Percentiles rank a stretch among this genome's conserved stretches.
These are phyloP conservation scores for Gobio gobio DNA, from an alignment of 2,113 vertebrate genomes.

Conservation along the genomic window DNA sequence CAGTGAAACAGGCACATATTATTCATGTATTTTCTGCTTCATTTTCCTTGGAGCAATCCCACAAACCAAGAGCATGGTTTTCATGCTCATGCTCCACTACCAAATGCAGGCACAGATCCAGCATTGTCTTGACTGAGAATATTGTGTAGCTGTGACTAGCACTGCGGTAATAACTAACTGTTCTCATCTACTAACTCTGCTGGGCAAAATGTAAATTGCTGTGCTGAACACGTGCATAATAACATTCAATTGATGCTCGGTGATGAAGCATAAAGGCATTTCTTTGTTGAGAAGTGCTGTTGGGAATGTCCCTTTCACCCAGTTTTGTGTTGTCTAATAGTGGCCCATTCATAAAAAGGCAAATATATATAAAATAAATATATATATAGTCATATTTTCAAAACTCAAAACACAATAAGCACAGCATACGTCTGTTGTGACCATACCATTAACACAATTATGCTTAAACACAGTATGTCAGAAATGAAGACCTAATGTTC, in stretches of 20 bases:
- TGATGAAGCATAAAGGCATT: not conserved
- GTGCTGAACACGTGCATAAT: slow-evolving; percentile 10
- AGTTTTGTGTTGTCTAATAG: not conserved
- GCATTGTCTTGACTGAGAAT: slow-evolving; percentile 8
- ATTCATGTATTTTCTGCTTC: slow-evolving; percentile 23
- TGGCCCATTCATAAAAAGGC: not conserved
- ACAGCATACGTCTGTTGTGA: too few species aligned
- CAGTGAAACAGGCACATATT: slow-evolving; percentile 7
- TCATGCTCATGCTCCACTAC: not conserved
- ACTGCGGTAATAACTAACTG: not conserved
- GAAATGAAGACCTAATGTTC: too few species aligned
- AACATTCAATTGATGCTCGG: not conserved
- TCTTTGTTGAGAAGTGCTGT: not conserved
- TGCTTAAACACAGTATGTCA: too few species aligned
- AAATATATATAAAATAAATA: not conserved
- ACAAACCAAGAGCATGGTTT: not conserved
- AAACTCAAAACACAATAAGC: too few species aligned
- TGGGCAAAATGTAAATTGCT: not conserved
- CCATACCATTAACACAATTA: too few species aligned
- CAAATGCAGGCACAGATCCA: not conserved
- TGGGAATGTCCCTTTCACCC: not conserved
- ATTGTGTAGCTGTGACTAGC: not conserved
- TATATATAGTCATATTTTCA: too few species aligned
- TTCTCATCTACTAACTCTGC: slow-evolving; percentile 1
- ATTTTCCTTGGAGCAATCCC: slow-evolving; percentile 10